phyloP scores from a whole-genome alignment of 2,113 vertebrate genomes.

The Cairina moschata region DNA sequence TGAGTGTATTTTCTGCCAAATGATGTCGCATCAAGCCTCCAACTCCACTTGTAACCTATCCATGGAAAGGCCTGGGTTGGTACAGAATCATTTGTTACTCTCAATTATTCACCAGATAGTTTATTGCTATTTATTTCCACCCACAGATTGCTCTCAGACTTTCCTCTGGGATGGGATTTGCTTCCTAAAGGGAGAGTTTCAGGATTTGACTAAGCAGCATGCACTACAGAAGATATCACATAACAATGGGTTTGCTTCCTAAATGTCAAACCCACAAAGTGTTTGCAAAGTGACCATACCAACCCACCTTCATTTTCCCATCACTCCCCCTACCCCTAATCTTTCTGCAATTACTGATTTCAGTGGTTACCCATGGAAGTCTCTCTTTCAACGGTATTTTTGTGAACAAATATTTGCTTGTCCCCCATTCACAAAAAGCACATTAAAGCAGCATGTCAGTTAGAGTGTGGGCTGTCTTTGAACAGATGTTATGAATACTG shows the following conservation, averaged over 20 bases:
- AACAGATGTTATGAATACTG: slow-evolving; percentile 63
- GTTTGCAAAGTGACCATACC: neutral
- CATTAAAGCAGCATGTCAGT: slow-evolving; percentile 49
- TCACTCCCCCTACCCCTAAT: neutral
- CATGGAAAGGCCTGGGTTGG: neutral
- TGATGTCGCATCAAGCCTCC: neutral
- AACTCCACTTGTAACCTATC: neutral
- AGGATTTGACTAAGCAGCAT: neutral
- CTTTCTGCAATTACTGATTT: neutral
- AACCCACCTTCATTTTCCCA: neutral
- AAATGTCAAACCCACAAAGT: neutral
- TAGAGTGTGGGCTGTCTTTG: slow-evolving; percentile 62
- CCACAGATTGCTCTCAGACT: neutral
- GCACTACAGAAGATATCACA: neutral
- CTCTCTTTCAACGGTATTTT: slow-evolving; percentile 37
- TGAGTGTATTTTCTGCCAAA: neutral
- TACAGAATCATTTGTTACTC: neutral
- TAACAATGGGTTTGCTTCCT: neutral
- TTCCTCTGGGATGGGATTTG: neutral
- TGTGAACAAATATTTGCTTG: slow-evolving; percentile 55
- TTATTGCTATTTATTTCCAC: neutral
- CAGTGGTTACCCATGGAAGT: slow-evolving; percentile 15
- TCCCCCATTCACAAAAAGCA: slow-evolving; percentile 33
- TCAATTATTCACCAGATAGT: neutral
- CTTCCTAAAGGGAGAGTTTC: neutral